Percentiles rank a stretch among this genome's conserved stretches.
Conservation (phyloP, 2,888 invertebrate genomes). For the Drosophila quasianomalipes region DNA sequence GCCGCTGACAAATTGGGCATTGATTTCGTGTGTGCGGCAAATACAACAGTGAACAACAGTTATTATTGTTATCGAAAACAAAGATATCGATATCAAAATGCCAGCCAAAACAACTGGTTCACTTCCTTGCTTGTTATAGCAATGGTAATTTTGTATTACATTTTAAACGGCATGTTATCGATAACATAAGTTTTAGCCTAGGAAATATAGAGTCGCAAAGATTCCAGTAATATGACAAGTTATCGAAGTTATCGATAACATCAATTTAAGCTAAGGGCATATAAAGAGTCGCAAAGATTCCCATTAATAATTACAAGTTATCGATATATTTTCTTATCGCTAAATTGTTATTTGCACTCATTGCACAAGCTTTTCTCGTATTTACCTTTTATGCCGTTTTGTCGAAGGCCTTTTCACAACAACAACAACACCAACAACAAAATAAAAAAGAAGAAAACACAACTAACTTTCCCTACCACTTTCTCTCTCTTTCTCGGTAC, state of each 20-base stretch:
- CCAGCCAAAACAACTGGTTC: background rate
- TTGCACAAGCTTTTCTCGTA: conserved; percentile 56
- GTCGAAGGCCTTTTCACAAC: conserved; percentile 44
- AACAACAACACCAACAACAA: background rate
- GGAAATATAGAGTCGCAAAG: too few species aligned
- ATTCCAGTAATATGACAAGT: background rate
- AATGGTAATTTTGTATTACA: background rate
- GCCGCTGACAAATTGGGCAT: background rate
- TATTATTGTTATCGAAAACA: background rate
- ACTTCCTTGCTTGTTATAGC: too few species aligned
- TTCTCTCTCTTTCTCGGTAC: conserved; percentile 61
- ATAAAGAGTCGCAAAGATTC: background rate
- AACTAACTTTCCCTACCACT: conserved; percentile 76
- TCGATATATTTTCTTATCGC: conserved; percentile 9
- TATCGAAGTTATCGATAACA: background rate
- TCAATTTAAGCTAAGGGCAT: background rate
- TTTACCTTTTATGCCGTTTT: conserved; percentile 48
- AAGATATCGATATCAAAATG: background rate
- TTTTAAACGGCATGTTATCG: background rate
- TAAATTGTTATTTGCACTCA: conserved; percentile 1
- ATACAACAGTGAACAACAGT: background rate
- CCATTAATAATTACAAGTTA: background rate
- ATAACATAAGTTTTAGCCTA: background rate
- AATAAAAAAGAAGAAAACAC: background rate
- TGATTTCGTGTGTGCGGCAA: background rate